Conservation (phyloP, 1,140 invertebrate species). For the Zaprionus gabonicus region DNA sequence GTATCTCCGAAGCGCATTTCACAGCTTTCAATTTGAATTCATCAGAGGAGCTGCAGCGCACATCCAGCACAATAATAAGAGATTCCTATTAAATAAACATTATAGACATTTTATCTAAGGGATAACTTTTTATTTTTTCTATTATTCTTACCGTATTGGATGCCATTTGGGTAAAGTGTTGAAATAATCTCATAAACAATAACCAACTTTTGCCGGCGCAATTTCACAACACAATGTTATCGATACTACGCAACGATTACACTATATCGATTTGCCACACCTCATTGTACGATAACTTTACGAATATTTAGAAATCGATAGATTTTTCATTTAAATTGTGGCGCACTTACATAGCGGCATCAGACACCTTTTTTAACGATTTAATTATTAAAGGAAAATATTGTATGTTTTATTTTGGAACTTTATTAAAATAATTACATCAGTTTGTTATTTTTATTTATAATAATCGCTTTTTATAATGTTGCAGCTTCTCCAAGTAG, state of each 20-base stretch:
- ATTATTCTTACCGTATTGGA: constrained; percentile 55
- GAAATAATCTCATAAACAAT: constrained; percentile 1
- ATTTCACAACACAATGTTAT: constrained; percentile 64
- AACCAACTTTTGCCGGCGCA: constrained; percentile 22
- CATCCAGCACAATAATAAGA: constrained; percentile 65
- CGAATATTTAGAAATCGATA: background rate
- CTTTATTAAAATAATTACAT: background rate
- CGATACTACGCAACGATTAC: background rate
- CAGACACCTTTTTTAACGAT: background rate
- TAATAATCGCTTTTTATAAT: constrained; percentile 60
- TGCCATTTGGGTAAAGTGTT: constrained; percentile 40
- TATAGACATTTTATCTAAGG: background rate
- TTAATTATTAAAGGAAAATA: too few relatives aligned
- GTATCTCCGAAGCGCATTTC: constrained; percentile 62
- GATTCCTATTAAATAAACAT: constrained; percentile 45
- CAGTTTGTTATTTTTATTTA: constrained; percentile 1
- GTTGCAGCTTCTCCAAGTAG: constrained; percentile 67
- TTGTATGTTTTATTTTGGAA: background rate
- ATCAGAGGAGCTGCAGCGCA: constrained; percentile 55
- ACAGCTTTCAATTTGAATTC: constrained; percentile 70
- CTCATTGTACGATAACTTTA: background rate
- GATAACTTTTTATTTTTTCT: background rate
- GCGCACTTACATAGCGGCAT: background rate
- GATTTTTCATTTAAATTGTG: constrained; percentile 1
- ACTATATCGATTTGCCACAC: background rate